phyloP scores from a whole-genome alignment of 2,113 vertebrate genomes.

The Brachypteracias leptosomus region DNA sequence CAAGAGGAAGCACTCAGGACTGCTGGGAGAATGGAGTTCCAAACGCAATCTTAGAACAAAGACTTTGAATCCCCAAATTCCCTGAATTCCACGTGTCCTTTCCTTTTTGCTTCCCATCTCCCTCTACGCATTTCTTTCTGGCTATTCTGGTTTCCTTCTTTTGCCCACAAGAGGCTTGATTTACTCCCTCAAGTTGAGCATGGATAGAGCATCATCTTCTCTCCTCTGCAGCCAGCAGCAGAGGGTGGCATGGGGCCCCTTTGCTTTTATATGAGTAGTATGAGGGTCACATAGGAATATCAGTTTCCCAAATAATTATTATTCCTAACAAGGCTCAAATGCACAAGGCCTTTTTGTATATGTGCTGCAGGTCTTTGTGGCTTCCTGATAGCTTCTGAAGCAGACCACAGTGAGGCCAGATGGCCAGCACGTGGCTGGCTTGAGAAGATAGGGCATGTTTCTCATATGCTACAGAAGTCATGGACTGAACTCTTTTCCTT shows the following conservation, averaged over 20 bases:
- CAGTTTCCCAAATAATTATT: background rate
- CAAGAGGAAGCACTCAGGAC: background rate
- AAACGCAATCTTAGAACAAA: background rate
- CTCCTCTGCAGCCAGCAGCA: background rate
- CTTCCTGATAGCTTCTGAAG: background rate
- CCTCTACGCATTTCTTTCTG: background rate
- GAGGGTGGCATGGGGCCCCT: background rate
- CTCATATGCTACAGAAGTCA: background rate
- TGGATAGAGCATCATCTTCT: background rate
- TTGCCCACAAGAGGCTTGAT: background rate
- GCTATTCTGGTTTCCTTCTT: background rate
- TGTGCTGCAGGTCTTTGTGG: background rate
- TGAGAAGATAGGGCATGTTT: background rate
- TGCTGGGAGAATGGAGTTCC: background rate
- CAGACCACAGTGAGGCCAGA: background rate
- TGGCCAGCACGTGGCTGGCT: rapidly evolving
- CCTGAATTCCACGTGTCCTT: background rate
- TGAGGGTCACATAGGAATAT: background rate
- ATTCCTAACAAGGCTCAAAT: background rate
- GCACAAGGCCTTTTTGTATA: background rate
- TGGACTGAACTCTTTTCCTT: background rate
- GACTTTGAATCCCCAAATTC: background rate
- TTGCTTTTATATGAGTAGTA: background rate
- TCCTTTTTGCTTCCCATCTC: background rate
- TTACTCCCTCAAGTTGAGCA: rapidly evolving